phyloP scores from a whole-genome alignment of 2,113 vertebrate species.

The Ptyas mucosa region DNA sequence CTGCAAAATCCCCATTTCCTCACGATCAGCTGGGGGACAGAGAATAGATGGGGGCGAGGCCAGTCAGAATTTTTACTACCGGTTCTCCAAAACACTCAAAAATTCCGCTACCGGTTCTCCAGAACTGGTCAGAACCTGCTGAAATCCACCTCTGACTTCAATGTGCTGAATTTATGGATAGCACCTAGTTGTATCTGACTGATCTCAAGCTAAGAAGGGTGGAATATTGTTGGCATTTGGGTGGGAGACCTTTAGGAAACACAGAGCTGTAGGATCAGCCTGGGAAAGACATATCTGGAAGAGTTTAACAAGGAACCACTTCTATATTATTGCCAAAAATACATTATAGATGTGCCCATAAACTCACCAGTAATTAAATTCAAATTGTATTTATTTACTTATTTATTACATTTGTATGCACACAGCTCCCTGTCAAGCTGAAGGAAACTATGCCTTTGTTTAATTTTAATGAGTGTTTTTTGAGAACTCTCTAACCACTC shows the following conservation, averaged over 20 bases:
- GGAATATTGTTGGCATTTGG: background rate
- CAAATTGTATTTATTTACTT: background rate
- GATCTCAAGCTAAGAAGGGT: background rate
- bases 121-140: too few species aligned
- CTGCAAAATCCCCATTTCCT: too few species aligned
- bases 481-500: background rate
- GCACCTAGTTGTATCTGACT: background rate
- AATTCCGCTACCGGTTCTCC: too few species aligned
- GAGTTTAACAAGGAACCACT: background rate
- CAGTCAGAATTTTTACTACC: too few species aligned
- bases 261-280: background rate
- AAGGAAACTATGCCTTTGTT: background rate
- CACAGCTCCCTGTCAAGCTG: background rate
- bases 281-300: background rate
- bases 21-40: too few species aligned
- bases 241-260: background rate
- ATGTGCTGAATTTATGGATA: background rate
- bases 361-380: background rate
- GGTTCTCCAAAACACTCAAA: too few species aligned
- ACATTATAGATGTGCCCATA: background rate
- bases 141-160: too few species aligned
- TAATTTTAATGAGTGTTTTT: background rate
- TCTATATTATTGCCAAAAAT: background rate
- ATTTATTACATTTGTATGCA: background rate
- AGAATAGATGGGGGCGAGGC: too few species aligned